phyloP scores from a whole-genome alignment of 2,888 invertebrate genomes.

The Candidula unifasciata region DNA sequence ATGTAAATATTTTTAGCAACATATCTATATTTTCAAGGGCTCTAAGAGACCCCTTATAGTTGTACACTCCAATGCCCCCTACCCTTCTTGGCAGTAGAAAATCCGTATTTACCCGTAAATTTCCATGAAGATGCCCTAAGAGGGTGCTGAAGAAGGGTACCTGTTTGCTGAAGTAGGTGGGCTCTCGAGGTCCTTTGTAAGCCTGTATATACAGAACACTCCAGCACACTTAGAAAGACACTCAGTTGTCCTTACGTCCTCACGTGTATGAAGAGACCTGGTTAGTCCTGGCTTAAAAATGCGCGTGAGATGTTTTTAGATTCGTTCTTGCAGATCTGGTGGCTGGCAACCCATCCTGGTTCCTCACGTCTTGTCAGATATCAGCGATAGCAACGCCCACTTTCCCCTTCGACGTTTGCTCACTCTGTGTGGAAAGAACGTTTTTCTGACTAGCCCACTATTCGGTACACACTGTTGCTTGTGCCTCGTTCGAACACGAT shows the following conservation, averaged over 20 bases:
- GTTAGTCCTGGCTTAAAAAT: constrained; percentile 40
- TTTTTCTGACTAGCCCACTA: no score
- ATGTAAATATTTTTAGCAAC: constrained; percentile 20
- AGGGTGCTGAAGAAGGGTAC: constrained; percentile 43
- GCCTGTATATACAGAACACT: constrained; percentile 43
- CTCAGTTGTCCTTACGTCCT: constrained; percentile 30
- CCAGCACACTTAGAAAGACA: constrained; percentile 39
- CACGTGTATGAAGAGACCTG: constrained; percentile 39
- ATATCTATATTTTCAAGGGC: not conserved
- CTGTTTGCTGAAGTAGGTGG: constrained; percentile 37
- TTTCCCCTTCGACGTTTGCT: not conserved
- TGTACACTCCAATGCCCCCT: not conserved
- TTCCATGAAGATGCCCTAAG: constrained; percentile 44
- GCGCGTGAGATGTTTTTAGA: constrained; percentile 14
- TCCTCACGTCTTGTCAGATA: constrained; percentile 30
- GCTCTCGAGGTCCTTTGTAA: constrained; percentile 47
- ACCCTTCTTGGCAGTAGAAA: not conserved
- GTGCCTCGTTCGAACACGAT: no score
- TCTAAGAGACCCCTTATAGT: constrained; percentile 9
- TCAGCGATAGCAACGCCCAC: constrained; percentile 43
- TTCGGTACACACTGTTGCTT: no score
- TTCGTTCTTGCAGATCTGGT: not conserved
- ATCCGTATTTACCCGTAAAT: constrained; percentile 39
- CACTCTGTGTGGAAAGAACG: constrained; percentile 10
- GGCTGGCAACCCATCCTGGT: constrained; percentile 14